Conservation (phyloP, 2,888 invertebrate genomes). For the Amblyjoppa fuscipennis region DNA sequence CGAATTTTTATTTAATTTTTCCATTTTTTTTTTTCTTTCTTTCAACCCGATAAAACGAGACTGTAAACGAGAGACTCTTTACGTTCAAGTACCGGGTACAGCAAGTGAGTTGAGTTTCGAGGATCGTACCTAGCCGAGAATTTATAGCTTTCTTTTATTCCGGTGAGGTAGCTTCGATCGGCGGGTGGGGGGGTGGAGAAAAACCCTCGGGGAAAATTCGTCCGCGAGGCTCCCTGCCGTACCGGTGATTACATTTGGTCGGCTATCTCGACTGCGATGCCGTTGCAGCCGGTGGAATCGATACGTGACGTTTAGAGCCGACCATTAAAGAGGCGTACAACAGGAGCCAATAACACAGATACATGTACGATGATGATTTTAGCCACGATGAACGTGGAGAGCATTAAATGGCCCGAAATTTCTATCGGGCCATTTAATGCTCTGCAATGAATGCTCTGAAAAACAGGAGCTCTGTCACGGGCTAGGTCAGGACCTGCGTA, state of each 20-base stretch:
- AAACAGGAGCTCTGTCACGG: too few relatives aligned
- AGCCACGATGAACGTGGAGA: not conserved
- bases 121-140: not conserved
- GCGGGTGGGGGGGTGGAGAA: not conserved
- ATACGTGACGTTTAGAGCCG: constrained; percentile 53
- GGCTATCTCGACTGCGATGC: not conserved
- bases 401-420: not conserved
- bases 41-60: not conserved
- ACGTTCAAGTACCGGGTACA: not conserved
- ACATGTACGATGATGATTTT: not conserved
- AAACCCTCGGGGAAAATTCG: constrained; percentile 25
- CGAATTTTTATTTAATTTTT: not conserved
- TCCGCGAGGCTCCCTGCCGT: constrained; percentile 7
- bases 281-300: constrained; percentile 46
- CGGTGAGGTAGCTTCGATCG: constrained; percentile 27
- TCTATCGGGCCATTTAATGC: too few relatives aligned
- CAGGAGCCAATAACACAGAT: not conserved
- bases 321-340: constrained; percentile 29
- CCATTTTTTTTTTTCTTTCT: not conserved
- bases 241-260: constrained; percentile 46
- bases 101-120: not conserved
- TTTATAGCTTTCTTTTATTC: constrained; percentile 13
- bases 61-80: not conserved
- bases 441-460: too few relatives aligned
- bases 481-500: too few relatives aligned